Evolutionary conservation across 2,113 vertebrate genomes (phyloP).

Genomic region (Ictalurus furcatus): DNA sequence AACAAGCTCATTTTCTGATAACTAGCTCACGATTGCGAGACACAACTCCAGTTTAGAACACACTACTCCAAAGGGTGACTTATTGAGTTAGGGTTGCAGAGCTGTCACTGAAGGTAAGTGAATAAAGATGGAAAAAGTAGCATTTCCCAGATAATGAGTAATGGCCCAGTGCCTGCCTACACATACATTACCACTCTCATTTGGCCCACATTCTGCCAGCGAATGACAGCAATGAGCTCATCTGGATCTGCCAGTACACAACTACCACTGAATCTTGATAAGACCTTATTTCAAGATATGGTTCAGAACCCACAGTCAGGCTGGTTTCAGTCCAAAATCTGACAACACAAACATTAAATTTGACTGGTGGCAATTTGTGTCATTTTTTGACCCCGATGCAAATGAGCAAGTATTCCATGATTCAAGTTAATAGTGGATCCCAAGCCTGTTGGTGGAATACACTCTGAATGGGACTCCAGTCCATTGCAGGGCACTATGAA

Average conservation of each 20-base stretch:
- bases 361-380: background rate
- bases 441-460: background rate
- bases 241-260: background rate
- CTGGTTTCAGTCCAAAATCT: background rate
- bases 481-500: background rate
- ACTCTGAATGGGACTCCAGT: background rate
- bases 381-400: background rate
- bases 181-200: conserved; percentile 13
- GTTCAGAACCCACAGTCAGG: background rate
- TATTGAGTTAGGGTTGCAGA: background rate
- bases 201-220: conserved; percentile 13
- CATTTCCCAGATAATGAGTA: conserved; percentile 30
- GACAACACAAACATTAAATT: background rate
- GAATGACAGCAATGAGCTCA: conserved; percentile 15
- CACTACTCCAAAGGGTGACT: background rate
- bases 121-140: conserved; percentile 24
- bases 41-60: background rate
- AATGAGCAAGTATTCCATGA: background rate
- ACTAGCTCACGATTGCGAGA: conserved; percentile 1
- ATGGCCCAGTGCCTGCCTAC: conserved; percentile 23
- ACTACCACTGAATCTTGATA: background rate
- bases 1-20: background rate
- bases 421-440: background rate
- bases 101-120: conserved; percentile 6
- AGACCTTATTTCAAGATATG: background rate